phyloP scores from a whole-genome alignment of 2,888 invertebrate species.

The Clostera curtula region DNA sequence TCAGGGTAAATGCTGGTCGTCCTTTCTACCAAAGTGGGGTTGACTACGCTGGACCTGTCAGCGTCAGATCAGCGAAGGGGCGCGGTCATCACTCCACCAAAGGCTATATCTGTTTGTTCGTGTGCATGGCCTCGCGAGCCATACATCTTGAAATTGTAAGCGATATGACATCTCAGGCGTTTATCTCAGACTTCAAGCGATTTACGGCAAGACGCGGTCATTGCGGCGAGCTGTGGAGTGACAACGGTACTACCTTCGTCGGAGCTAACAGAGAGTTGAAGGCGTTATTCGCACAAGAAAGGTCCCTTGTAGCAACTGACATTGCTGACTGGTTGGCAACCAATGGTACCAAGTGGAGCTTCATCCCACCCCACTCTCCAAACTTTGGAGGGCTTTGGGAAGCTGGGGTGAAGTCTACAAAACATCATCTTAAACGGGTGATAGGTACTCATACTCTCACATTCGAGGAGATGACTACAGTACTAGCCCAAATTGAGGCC shows the following conservation, averaged over 20 bases:
- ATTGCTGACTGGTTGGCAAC: background rate
- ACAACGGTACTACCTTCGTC: constrained; percentile 21
- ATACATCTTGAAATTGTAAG: constrained; percentile 27
- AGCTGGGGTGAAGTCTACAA: no score
- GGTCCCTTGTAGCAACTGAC: background rate
- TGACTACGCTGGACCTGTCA: constrained; percentile 17
- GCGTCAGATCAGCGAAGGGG: constrained; percentile 9
- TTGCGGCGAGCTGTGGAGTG: constrained; percentile 16
- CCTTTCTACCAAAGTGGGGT: constrained; percentile 15
- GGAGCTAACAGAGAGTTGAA: constrained; percentile 7
- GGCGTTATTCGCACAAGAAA: background rate
- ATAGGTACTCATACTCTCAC: constrained; percentile 10
- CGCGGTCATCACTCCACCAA: constrained; percentile 11
- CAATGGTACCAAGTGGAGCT: constrained; percentile 11
- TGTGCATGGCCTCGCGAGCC: constrained; percentile 21
- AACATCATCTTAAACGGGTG: constrained; percentile 4
- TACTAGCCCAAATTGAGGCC: constrained; percentile 12
- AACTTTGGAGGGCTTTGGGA: constrained; percentile 15
- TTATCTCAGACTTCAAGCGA: constrained; percentile 18
- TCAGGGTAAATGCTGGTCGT: constrained; percentile 8
- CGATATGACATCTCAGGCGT: constrained; percentile 23
- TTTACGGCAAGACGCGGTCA: constrained; percentile 17
- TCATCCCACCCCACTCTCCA: constrained; percentile 14
- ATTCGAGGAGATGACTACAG: constrained; percentile 12
- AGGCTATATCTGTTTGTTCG: constrained; percentile 6